Conservation (phyloP, 2,113 vertebrate genomes). For the Chamaea fasciata region DNA sequence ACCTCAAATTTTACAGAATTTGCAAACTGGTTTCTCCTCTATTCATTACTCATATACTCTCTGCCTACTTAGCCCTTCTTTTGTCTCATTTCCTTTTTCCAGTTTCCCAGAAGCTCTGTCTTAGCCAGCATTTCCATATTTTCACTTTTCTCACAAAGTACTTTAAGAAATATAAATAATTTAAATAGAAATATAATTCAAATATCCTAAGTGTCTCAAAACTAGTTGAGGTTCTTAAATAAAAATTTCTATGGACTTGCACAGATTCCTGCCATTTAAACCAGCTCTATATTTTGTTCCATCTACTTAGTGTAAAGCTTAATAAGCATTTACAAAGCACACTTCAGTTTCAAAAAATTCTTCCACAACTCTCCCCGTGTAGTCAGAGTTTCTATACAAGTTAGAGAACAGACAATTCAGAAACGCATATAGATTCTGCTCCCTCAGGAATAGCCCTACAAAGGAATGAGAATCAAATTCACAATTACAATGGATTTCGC, state of each 20-base stretch:
- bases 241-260: background rate
- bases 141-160: background rate
- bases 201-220: background rate
- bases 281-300: background rate
- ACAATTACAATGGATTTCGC: background rate
- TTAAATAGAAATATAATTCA: background rate
- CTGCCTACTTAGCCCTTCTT: background rate
- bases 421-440: background rate
- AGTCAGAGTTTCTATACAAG: background rate
- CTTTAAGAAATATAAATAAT: background rate
- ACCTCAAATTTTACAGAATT: background rate
- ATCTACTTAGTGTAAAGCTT: background rate
- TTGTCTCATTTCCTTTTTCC: background rate
- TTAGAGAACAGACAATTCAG: background rate
- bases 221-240: background rate
- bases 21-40: background rate
- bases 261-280: background rate
- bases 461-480: background rate
- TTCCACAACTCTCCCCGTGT: background rate
- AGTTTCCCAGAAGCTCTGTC: background rate
- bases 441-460: background rate
- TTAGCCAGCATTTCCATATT: background rate
- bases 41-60: background rate
- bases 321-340: background rate
- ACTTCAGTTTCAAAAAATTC: background rate